Evolutionary conservation across 2,113 vertebrate species (phyloP), one percentile per base, ranked within the genome.

Genomic region (Tachycineta bicolor): DNA sequence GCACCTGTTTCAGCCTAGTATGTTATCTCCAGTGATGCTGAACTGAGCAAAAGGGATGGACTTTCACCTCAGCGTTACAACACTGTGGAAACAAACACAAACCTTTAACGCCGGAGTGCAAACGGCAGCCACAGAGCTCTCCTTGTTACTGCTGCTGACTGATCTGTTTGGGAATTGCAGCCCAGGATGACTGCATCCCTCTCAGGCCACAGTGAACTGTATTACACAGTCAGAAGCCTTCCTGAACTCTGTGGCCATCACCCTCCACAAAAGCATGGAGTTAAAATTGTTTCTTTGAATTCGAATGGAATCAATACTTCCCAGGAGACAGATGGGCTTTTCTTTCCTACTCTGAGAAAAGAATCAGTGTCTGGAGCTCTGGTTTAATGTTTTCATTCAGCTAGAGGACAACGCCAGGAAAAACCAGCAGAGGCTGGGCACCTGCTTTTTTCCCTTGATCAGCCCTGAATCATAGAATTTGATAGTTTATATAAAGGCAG

Each of bases 301-400:
- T 96, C 71, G 83, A 97, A 97, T 55, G 83, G 63, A 90, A 97
- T 97, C 93, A 94, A 93, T 96, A 97, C 73, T 81, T 84, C 74
- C 95, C 94, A 74, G 94, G 79, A 97, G 77, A 97, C 89, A 94
- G 80, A 91, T 37, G 55, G 71, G 87, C 52, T 91, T 96, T 92
- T 90, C 92, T 95, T 86, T 95, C 73, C 87, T 90, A 52, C 58
- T 53, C 62, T 33, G 49, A 92, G 95, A 97, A 95, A 97, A 97
- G 58, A 94, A 91, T 68, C 84, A 71, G 67, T 89, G 83, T 86
- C 70, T 87, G 75, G 70, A 86, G 63, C 80, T 93, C 73, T 95
- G 95, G 71, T 92, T 87, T 49, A 11, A 91, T 83, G 93, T 81
- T 69, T 65, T 91, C 78, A 73, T 88, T 93, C 92, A 81, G 58